Evolutionary conservation across 2,113 vertebrate species (phyloP), one percentile per base, ranked within the genome.

Genomic region (Spheniscus mendiculus): DNA sequence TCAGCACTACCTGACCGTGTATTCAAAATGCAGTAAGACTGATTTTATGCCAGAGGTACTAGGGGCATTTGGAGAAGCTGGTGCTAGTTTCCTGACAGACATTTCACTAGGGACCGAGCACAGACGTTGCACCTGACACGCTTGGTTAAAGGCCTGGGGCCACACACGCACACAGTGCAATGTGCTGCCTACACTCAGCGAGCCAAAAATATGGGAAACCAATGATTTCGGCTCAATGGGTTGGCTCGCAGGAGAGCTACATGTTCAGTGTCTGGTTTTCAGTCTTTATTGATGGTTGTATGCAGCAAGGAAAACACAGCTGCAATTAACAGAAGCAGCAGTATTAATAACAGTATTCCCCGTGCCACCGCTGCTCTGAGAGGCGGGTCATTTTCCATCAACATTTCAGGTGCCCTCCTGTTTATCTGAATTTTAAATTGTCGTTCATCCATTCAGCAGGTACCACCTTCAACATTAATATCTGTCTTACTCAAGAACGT

Each of bases 321-420:
- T 59, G 9, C 17, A 42, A n/a, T 59, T 14, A 73, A 44, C 22
- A 77, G 47, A 44, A 38, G 20, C 49, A 3, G 2, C 21, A 21
- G 23, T 9, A 55, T 38, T 67, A 55, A 65, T 55, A 61, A 59
- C 0, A 2, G 44, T 47, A 25, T 52, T 58, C 19, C 53, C 27
- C 0, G 0, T 40, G 22, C 19, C 32, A 15, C 15, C 0, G 0
- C 50, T 3, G 1, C 89, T 70, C 72, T 19, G 14, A 80, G 72
- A 76, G 14, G 22, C 0, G 4, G 65, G 38, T 49, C 53, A 22
- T 70, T 78, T 49, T 25, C 38, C 59, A 63, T 42, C 78, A 85
- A 19, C 21, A 13, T 34, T 69, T 69, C 12, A 52, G 80, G 59
- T 82, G 70, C 22, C 50, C 49, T 82, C 61, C 67, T 55, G 59